Evolutionary conservation across 2,888 invertebrate genomes (phyloP).

Genomic region (Phymatocera aterrima): DNA sequence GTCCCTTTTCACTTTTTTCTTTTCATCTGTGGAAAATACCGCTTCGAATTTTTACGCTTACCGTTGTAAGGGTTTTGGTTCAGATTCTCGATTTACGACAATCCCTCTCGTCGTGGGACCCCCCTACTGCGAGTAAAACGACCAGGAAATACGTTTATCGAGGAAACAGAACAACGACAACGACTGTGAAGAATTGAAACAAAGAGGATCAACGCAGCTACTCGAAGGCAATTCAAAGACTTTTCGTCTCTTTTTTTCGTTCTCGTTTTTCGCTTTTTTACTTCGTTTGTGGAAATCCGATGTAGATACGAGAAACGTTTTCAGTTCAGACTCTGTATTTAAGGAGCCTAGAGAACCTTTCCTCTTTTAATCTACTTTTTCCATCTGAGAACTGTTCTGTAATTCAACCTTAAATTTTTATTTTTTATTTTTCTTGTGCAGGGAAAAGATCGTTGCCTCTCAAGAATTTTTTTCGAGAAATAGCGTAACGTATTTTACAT

Average conservation of each 20-base stretch:
- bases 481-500: slow-evolving; percentile 8
- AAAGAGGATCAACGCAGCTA: slow-evolving; percentile 20
- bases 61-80: neutral
- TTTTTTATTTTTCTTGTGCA: too few relatives aligned
- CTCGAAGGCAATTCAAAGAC: slow-evolving; percentile 1
- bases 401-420: too few relatives aligned
- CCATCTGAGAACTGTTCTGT: too few relatives aligned
- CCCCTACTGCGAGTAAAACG: neutral
- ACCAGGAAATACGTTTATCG: neutral
- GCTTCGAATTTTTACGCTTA: neutral
- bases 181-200: neutral
- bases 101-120: neutral
- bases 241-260: neutral
- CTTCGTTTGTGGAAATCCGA: neutral
- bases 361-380: too few relatives aligned
- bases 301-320: neutral
- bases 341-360: too few relatives aligned
- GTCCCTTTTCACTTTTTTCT: neutral
- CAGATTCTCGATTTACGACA: neutral
- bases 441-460: too few relatives aligned
- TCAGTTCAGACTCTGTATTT: neutral
- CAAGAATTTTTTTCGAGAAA: too few relatives aligned
- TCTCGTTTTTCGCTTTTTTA: neutral
- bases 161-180: neutral
- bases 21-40: neutral